Evolutionary conservation across 2,113 vertebrate species (phyloP).

Genomic region (Mastomys coucha): DNA sequence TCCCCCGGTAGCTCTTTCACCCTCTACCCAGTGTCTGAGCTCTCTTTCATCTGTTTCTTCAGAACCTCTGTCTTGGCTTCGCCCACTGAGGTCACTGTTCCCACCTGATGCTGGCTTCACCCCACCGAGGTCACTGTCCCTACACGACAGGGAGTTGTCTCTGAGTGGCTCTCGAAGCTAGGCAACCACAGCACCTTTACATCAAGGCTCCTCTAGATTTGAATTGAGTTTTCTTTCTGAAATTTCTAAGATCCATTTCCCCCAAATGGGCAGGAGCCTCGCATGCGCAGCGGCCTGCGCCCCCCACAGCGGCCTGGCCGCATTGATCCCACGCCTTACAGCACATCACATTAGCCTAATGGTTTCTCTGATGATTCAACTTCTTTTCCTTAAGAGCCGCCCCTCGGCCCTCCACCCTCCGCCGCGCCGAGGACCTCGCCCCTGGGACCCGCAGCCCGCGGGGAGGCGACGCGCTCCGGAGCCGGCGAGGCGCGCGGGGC

Average conservation of each 20-base stretch:
- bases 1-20: not conserved
- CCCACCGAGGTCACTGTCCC: not conserved
- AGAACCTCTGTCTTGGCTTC: not conserved
- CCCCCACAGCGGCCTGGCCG: not conserved
- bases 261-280: not conserved
- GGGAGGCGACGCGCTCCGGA: not conserved
- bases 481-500: not conserved
- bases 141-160: not conserved
- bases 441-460: not conserved
- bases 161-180: not conserved
- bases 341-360: constrained; percentile 71
- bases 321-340: constrained; percentile 62
- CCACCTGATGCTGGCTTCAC: not conserved
- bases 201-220: not conserved
- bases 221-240: constrained; percentile 44
- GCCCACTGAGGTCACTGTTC: not conserved
- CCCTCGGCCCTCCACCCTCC: not conserved
- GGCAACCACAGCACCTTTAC: constrained; percentile 52
- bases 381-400: constrained; percentile 78
- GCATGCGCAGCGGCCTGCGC: not conserved
- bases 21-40: rapidly evolving
- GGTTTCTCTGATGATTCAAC: constrained; percentile 69
- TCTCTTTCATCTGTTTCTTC: not conserved
- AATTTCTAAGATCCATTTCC: constrained; percentile 67
- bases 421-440: not conserved